phyloP scores from a whole-genome alignment of 1,140 invertebrate species.

The Drosophila novamexicana region DNA sequence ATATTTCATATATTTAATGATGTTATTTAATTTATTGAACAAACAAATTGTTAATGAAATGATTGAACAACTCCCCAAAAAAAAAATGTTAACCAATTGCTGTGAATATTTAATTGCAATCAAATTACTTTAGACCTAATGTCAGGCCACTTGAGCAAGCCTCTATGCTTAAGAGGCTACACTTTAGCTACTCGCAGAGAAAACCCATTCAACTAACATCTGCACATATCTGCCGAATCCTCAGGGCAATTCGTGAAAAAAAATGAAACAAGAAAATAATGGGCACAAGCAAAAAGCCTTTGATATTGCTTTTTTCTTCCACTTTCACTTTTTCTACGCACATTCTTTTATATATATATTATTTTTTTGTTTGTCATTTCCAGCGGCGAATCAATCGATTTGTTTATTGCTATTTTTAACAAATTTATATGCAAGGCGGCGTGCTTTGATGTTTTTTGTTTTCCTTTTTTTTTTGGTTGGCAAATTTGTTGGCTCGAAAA shows the following conservation, averaged over 20 bases:
- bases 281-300: not conserved
- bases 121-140: not conserved
- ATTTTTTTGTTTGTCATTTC: too few relatives aligned
- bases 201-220: not conserved
- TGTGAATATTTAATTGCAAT: too few relatives aligned
- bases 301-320: not conserved
- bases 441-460: conserved; percentile 36
- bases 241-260: not conserved
- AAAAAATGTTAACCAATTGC: too few relatives aligned
- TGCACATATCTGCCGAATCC: not conserved
- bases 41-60: too few relatives aligned
- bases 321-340: not conserved
- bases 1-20: too few relatives aligned
- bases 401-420: conserved; percentile 4
- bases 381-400: conserved; percentile 21
- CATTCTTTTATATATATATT: too few relatives aligned
- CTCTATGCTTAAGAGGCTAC: too few relatives aligned
- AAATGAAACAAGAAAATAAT: not conserved
- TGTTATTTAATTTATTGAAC: too few relatives aligned
- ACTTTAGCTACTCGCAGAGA: not conserved
- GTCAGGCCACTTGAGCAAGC: too few relatives aligned
- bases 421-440: conserved; percentile 17
- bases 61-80: too few relatives aligned
- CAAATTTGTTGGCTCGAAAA: conserved; percentile 3
- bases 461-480: not conserved